Evolutionary conservation across 2,888 invertebrate species (phyloP).

Genomic region (Laothoe populi): DNA sequence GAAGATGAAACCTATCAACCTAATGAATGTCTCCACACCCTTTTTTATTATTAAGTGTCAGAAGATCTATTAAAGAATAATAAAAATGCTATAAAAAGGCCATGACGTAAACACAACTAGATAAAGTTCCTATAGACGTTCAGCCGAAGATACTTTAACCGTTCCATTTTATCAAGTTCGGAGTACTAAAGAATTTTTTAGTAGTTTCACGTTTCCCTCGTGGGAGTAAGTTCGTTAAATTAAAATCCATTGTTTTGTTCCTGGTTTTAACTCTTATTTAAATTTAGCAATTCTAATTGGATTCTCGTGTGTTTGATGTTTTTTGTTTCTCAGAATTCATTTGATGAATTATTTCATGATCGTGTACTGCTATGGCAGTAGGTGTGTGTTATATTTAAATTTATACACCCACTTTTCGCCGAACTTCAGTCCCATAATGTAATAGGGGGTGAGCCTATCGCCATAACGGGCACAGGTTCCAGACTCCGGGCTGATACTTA

Average conservation of each 20-base stretch:
- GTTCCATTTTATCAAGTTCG: conserved; percentile 23
- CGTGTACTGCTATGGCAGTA: too few species aligned
- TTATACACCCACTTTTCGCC: too few species aligned
- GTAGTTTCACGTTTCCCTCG: conserved; percentile 19
- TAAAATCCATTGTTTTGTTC: conserved; percentile 21
- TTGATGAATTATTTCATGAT: too few species aligned
- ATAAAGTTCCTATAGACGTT: conserved; percentile 12
- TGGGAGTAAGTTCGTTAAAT: conserved; percentile 23
- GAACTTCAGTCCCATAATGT: too few species aligned
- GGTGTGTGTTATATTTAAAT: too few species aligned
- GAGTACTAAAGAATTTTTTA: conserved; percentile 25
- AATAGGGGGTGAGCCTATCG: too few species aligned
- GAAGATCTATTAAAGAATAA: neutral
- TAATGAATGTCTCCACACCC: too few species aligned
- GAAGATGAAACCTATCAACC: too few species aligned
- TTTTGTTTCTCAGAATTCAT: neutral
- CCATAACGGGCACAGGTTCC: too few species aligned
- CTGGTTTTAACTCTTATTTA: conserved; percentile 17
- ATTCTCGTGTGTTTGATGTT: conserved; percentile 3
- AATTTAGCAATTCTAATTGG: conserved; percentile 19
- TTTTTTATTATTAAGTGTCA: neutral
- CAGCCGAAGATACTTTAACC: conserved; percentile 19
- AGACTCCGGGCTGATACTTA: too few species aligned
- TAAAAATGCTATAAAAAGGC: neutral
- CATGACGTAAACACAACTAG: neutral